A percentile compares a stretch with the other conserved stretches of the same genome.
These are phyloP conservation scores for Papilio protenor DNA, from an alignment of 2,888 invertebrate genomes.

Conservation along the genomic window DNA sequence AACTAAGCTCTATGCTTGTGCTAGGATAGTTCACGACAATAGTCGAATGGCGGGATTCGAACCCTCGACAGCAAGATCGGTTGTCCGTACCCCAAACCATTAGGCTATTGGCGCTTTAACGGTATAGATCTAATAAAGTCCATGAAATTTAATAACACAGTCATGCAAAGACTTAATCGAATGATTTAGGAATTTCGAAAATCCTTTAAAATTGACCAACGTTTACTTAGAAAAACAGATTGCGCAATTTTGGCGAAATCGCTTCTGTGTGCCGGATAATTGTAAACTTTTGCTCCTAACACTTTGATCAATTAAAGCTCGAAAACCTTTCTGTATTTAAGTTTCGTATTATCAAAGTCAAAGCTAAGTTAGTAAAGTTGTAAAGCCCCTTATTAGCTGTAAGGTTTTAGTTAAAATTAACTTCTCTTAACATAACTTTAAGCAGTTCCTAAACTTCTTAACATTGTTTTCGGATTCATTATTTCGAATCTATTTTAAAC, in stretches of 20 bases:
- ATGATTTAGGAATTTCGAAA: not conserved
- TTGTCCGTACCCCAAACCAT: too few species aligned
- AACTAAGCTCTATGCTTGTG: too few species aligned
- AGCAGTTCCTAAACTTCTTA: not conserved
- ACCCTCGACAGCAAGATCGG: too few species aligned
- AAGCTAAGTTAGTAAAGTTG: constrained; percentile 16
- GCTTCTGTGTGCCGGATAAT: constrained; percentile 1
- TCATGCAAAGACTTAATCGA: not conserved
- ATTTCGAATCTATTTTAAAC: too few species aligned
- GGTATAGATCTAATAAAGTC: too few species aligned
- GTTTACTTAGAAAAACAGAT: not conserved
- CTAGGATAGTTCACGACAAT: too few species aligned
- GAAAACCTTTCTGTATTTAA: constrained; percentile 25
- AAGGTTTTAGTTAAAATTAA: constrained; percentile 4
- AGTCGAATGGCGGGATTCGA: too few species aligned
- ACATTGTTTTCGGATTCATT: too few species aligned
- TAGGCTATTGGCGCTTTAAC: too few species aligned
- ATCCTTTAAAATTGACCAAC: not conserved
- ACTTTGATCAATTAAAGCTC: constrained; percentile 19
- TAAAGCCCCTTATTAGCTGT: constrained; percentile 10
- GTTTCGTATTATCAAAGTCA: constrained; percentile 21
- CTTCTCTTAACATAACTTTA: not conserved
- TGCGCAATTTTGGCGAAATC: constrained; percentile 2
- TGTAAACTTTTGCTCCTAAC: constrained; percentile 2
- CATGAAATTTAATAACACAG: too few species aligned